Evolutionary conservation across 35 echinoderm and acorn worm species (phyloP), one percentile per base, ranked within the genome.

Genomic region (Anneissia japonica): DNA sequence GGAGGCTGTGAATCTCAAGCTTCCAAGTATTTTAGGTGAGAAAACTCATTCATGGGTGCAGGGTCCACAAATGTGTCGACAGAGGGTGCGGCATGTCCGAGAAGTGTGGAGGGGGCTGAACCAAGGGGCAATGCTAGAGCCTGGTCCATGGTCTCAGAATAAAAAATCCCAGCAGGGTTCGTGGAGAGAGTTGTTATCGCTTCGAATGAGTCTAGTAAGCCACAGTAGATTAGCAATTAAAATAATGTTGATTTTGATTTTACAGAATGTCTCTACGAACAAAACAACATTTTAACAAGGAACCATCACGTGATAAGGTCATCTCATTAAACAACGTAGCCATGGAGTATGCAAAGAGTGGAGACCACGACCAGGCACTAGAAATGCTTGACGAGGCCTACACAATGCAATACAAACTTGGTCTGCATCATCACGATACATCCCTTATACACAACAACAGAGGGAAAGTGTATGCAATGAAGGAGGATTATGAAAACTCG

Each of bases 321-420:
- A 76, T 86, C n/a, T 86, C 84, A 4, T 37, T 86, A 11, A 86
- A 86, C 34, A 86, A 86, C 31, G 35, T 76, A 38, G 84, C 84
- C 30, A 74, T 74, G 35, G 73, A 86, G 26, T 34, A 76, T 39
- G 37, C 26, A 31, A 37, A 77, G 36, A 74, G 41, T 41, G 74
- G 84, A 0, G 16, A 86, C 35, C 30, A 74, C 31, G 29, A 86
- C 1, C 6, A 37, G 19, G 84, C 84, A 14, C 33, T 86, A 36
- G n/a, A 75, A 30, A 16, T 86, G 37, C 29, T 86, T 28, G 84
- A 86, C 31, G 37, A 86, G 39, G 84, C 84, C 2, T 86, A 77
- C 38, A 36, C 19, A 29, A 86, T 86, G 84, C 74, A 74, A 77
- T 19, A 77, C 37, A 77, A 30, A 46, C 35, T 86, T 3, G 84